Conservation (phyloP, 2,113 vertebrate species). For the Odontesthes bonariensis region DNA sequence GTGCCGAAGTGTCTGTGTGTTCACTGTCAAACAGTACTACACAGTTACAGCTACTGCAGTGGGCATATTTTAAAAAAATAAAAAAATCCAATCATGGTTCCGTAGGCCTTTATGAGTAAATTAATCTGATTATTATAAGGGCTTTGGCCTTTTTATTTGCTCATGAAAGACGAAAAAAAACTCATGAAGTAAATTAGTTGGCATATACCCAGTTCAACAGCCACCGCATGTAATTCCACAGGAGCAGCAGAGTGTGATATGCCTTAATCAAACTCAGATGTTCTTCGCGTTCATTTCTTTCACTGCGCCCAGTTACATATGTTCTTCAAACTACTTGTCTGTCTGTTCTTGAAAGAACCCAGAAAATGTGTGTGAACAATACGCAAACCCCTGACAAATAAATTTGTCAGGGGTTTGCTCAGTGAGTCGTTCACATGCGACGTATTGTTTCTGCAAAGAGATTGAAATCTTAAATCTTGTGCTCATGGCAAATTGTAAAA, state of each 20-base stretch:
- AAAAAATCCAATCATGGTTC: background rate
- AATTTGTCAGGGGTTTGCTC: background rate
- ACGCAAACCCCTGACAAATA: no score
- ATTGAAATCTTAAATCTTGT: no score
- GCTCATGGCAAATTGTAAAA: no score
- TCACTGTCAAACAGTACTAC: slow-evolving; percentile 2
- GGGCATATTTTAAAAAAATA: no score
- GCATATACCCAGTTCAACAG: background rate
- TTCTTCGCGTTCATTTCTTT: background rate
- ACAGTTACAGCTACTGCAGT: slow-evolving; percentile 1
- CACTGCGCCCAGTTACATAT: background rate
- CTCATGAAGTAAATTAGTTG: background rate
- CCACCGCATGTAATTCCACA: background rate
- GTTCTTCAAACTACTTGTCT: background rate
- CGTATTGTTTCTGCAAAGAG: no score
- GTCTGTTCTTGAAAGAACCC: background rate
- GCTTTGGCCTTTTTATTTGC: background rate
- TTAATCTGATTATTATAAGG: slow-evolving; percentile 26
- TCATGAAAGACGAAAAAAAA: background rate
- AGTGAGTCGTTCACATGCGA: background rate
- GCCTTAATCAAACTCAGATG: slow-evolving; percentile 6
- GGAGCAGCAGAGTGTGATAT: slow-evolving; percentile 18
- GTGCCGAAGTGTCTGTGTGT: slow-evolving; percentile 17
- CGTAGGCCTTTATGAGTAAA: slow-evolving; percentile 33
- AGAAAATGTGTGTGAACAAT: background rate